phyloP scores from a whole-genome alignment of 2,888 invertebrate genomes.

The Spodoptera picta region DNA sequence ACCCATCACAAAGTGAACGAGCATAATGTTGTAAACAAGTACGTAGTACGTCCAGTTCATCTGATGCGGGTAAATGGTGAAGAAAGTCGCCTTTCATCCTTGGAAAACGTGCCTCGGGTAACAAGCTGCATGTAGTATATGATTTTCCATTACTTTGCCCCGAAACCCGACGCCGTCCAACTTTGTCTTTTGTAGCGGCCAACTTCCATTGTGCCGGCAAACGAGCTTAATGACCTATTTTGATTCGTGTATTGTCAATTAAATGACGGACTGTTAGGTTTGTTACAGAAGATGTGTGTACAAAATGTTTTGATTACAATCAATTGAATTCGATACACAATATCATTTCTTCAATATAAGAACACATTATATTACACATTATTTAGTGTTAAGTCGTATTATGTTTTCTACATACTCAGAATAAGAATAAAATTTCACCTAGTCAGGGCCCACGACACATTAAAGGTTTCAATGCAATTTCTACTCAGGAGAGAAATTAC shows the following conservation, averaged over 20 bases:
- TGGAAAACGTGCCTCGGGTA: constrained; percentile 59
- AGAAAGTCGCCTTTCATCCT: constrained; percentile 60
- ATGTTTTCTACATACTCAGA: background rate
- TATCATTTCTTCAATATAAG: too few species aligned
- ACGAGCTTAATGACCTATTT: constrained; percentile 54
- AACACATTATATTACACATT: too few species aligned
- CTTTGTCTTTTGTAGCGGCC: constrained; percentile 52
- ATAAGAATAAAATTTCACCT: background rate
- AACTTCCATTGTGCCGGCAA: constrained; percentile 47
- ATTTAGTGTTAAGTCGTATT: too few species aligned
- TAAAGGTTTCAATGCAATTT: background rate
- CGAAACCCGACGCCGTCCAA: constrained; percentile 41
- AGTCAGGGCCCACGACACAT: background rate
- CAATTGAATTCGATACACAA: constrained; percentile 1
- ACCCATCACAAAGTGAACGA: constrained; percentile 1
- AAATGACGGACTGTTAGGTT: constrained; percentile 32
- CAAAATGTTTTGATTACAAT: constrained; percentile 6
- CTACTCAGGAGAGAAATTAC: too few species aligned
- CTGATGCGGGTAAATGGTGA: constrained; percentile 53
- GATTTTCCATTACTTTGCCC: constrained; percentile 61
- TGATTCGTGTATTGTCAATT: constrained; percentile 44
- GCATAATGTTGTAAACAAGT: constrained; percentile 33
- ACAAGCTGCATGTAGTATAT: constrained; percentile 58
- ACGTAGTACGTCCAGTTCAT: constrained; percentile 46
- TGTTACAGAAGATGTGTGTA: constrained; percentile 14